A percentile compares a stretch with the other conserved stretches of the same genome.
Evolutionary conservation across 2,797 vertebrate genomes (phyloP).

Genomic region (Tapera naevia): DNA sequence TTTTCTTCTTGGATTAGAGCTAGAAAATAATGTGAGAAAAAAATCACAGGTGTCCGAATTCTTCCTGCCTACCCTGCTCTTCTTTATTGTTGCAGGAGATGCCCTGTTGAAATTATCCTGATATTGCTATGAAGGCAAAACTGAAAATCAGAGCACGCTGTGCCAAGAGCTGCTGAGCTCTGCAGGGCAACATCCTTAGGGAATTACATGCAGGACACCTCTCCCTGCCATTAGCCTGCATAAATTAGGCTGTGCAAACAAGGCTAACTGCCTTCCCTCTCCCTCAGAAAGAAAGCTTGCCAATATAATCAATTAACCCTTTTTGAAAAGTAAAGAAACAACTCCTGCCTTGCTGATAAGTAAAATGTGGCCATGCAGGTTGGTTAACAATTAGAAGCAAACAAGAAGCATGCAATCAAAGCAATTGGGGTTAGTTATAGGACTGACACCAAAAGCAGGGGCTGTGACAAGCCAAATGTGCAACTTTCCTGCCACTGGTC

Average conservation of each 20-base stretch:
- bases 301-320: not conserved
- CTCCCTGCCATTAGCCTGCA: not conserved
- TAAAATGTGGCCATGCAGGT: not conserved
- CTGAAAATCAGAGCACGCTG: not conserved
- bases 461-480: not conserved
- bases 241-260: not conserved
- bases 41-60: not conserved
- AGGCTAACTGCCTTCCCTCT: not conserved
- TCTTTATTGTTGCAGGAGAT: not conserved
- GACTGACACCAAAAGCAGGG: not conserved
- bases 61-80: not conserved
- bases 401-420: not conserved
- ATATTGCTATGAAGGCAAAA: not conserved
- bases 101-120: not conserved
- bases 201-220: not conserved
- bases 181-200: not conserved
- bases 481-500: not conserved
- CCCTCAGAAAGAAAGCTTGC: not conserved
- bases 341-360: not conserved
- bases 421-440: not conserved
- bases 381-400: not conserved
- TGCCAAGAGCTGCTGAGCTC: not conserved
- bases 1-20: not conserved
- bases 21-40: not conserved
- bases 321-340: not conserved